Conservation (phyloP, 2,888 invertebrate genomes). For the Hirtodrosophila histrioides region DNA sequence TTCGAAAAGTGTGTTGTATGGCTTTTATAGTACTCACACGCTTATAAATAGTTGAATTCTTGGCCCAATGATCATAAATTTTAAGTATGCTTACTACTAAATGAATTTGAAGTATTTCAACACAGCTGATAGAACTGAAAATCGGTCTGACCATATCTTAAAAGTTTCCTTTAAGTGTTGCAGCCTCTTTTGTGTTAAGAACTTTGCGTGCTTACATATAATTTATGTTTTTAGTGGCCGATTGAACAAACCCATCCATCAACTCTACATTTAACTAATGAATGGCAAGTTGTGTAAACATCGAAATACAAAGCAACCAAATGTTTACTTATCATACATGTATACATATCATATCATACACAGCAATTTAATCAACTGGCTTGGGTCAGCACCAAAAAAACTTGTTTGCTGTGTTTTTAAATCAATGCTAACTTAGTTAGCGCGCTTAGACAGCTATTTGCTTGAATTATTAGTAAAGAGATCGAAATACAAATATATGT, state of each 20-base stretch:
- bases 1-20: no score
- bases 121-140: no score
- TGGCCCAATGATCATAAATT: no score
- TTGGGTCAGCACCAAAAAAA: slow-evolving; percentile 14
- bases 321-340: slow-evolving; percentile 31
- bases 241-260: slow-evolving; percentile 18
- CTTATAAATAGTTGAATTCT: background rate
- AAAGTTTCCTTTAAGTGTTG: background rate
- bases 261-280: slow-evolving; percentile 26
- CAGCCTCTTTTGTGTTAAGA: slow-evolving; percentile 18
- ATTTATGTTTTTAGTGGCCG: background rate
- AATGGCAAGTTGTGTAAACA: slow-evolving; percentile 29
- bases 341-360: background rate
- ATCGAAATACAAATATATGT: background rate
- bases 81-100: background rate
- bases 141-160: no score
- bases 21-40: background rate
- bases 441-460: slow-evolving; percentile 20
- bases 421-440: slow-evolving; percentile 39
- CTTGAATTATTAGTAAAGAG: slow-evolving; percentile 6
- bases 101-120: background rate
- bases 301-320: slow-evolving; percentile 21
- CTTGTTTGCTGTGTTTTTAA: slow-evolving; percentile 33
- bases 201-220: slow-evolving; percentile 3
- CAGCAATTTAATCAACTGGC: slow-evolving; percentile 16